Evolutionary conservation across 2,113 vertebrate genomes (phyloP).

Genomic region (Phocoena phocoena): DNA sequence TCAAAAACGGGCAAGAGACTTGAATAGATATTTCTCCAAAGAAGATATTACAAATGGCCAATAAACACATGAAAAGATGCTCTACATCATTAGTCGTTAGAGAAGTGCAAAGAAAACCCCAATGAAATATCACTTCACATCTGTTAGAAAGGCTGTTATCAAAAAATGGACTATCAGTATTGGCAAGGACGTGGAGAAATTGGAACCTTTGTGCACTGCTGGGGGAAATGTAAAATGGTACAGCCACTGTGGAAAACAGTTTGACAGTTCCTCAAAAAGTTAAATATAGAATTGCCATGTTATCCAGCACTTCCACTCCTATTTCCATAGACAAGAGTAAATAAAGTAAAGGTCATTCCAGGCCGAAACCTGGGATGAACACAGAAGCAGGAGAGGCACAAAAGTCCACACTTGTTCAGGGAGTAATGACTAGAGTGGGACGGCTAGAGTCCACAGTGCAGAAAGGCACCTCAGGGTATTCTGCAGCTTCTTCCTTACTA

Average conservation of each 20-base stretch:
- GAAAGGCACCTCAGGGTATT: not conserved
- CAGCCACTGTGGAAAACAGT: not conserved
- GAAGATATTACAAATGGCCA: not conserved
- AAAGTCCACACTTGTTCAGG: not conserved
- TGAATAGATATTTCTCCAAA: not conserved
- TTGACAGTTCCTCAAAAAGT: not conserved
- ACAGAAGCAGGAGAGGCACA: not conserved
- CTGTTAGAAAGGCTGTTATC: not conserved
- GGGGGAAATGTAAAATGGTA: not conserved
- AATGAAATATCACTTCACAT: not conserved
- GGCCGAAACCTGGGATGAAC: too few relatives aligned
- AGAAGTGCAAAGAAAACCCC: not conserved
- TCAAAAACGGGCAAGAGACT: not conserved
- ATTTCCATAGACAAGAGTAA: not conserved
- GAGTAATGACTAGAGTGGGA: not conserved
- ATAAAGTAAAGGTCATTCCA: not conserved
- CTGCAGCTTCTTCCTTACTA: not conserved
- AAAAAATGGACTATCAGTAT: not conserved
- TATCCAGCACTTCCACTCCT: not conserved
- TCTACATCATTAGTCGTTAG: not conserved
- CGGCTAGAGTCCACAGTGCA: rapidly evolving
- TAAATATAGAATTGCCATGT: not conserved
- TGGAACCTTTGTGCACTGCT: not conserved
- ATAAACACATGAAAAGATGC: not conserved
- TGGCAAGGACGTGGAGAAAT: not conserved